These are phyloP conservation scores for Catagonus wagneri DNA, from an alignment of 2,113 vertebrate species.

Conservation along the genomic window DNA sequence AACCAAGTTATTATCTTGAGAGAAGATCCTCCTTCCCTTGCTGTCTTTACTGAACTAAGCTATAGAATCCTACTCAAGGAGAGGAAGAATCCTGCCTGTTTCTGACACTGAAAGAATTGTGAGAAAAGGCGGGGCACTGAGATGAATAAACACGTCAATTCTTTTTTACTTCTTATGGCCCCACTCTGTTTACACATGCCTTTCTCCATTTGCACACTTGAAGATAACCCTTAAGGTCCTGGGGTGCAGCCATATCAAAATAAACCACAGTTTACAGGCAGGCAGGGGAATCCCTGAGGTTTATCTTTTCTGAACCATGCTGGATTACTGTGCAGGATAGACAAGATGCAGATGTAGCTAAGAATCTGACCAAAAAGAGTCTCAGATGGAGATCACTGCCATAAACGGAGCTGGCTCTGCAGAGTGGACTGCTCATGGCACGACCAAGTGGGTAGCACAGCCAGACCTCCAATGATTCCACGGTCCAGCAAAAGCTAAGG, in stretches of 20 bases:
- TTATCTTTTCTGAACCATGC: not conserved
- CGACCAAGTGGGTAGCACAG: not conserved
- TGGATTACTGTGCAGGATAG: not conserved
- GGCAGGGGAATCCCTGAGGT: not conserved
- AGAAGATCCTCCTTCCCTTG: not conserved
- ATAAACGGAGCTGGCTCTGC: not conserved
- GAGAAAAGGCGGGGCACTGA: not conserved
- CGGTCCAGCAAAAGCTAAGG: not conserved
- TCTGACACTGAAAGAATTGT: not conserved
- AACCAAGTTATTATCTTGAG: constrained; percentile 31
- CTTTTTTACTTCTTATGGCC: not conserved
- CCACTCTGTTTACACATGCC: not conserved
- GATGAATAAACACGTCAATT: not conserved
- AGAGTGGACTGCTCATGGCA: not conserved
- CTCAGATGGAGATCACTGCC: not conserved
- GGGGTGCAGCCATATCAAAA: not conserved
- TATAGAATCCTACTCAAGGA: not conserved
- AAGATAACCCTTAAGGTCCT: not conserved
- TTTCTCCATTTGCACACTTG: not conserved
- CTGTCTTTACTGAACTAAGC: constrained; percentile 9
- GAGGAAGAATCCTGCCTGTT: not conserved
- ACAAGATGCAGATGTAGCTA: not conserved
- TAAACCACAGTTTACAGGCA: not conserved
- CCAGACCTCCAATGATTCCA: not conserved
- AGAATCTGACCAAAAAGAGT: not conserved